Evolutionary conservation across 1,140 invertebrate species (phyloP).

Genomic region (Colletes latitarsis): DNA sequence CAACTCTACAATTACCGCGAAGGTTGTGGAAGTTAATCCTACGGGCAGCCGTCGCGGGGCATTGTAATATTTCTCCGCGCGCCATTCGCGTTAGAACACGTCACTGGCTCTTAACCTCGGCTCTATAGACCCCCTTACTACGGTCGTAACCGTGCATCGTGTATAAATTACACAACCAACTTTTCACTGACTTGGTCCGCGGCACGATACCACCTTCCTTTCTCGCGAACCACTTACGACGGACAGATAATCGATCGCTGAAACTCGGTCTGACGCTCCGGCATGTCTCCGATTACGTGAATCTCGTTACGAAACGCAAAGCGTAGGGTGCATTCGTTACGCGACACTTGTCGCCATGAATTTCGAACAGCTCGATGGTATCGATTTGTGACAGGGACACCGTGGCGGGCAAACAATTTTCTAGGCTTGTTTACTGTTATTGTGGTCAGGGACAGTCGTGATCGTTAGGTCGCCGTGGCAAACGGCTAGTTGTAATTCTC

Average conservation of each 20-base stretch:
- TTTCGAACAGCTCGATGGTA: not conserved
- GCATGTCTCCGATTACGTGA: slow-evolving; percentile 11
- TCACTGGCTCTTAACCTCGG: slow-evolving; percentile 36
- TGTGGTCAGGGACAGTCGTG: too few relatives aligned
- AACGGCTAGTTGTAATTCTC: too few relatives aligned
- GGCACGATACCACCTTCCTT: not conserved
- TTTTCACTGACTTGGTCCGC: not conserved
- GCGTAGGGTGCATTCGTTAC: not conserved
- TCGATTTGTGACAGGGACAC: not conserved
- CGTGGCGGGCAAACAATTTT: too few relatives aligned
- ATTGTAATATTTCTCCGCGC: not conserved
- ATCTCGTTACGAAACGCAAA: slow-evolving; percentile 11
- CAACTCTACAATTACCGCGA: slow-evolving; percentile 41
- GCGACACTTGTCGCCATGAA: not conserved
- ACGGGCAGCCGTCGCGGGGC: not conserved
- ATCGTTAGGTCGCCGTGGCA: too few relatives aligned
- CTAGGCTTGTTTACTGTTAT: too few relatives aligned
- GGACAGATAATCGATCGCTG: slow-evolving; percentile 11
- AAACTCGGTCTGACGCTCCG: not conserved
- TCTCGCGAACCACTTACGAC: not conserved
- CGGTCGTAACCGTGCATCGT: not conserved
- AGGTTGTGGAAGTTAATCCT: slow-evolving; percentile 36
- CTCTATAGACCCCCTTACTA: slow-evolving; percentile 15
- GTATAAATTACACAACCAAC: not conserved
- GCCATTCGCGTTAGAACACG: slow-evolving; percentile 31